Evolutionary conservation across 2,113 vertebrate genomes (phyloP).

Genomic region (Chlorocebus sabaeus): DNA sequence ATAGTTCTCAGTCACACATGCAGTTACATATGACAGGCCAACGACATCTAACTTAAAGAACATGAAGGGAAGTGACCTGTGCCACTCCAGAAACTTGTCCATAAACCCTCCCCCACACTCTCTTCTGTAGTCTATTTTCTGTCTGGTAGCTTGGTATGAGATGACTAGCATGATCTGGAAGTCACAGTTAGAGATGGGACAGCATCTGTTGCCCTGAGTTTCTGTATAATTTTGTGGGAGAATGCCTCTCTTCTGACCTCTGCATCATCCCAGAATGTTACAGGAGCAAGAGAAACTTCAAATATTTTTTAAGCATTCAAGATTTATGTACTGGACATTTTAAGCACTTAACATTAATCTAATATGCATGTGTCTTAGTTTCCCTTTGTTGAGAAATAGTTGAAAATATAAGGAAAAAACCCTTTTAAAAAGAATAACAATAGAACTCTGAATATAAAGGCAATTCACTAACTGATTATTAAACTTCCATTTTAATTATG

Average conservation of each 20-base stretch:
- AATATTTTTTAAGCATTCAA: slow-evolving; percentile 6
- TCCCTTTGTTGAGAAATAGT: neutral
- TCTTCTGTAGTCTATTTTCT: neutral
- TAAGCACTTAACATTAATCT: slow-evolving; percentile 5
- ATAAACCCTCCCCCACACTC: neutral
- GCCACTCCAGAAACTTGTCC: no score
- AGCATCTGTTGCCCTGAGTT: neutral
- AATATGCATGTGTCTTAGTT: neutral
- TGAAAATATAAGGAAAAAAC: neutral
- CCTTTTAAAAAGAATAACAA: neutral
- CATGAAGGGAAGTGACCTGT: neutral
- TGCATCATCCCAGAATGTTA: neutral
- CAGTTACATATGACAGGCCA: neutral
- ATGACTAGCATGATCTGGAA: neutral
- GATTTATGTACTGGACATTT: neutral
- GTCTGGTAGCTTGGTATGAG: neutral
- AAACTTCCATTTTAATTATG: neutral
- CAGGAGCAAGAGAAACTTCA: neutral
- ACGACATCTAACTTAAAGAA: neutral
- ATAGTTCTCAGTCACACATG: neutral
- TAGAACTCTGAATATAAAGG: neutral
- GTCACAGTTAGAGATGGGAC: neutral
- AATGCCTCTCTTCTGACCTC: neutral
- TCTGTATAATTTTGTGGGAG: neutral
- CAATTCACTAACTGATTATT: neutral